Conservation (phyloP, 2,888 invertebrate genomes). For the Phania funesta region DNA sequence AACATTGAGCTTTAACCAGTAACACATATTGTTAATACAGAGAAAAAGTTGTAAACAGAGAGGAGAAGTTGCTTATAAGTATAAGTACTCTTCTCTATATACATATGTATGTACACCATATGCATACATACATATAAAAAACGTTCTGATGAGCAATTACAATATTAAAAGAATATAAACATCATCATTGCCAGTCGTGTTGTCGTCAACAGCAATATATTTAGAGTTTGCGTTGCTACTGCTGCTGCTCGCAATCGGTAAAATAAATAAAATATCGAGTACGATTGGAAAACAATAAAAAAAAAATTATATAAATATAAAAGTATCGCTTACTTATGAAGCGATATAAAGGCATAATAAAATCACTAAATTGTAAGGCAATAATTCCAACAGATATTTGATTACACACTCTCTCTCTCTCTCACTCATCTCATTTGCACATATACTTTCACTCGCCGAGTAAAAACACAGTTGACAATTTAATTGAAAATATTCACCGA, state of each 20-base stretch:
- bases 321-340: constrained; percentile 25
- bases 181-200: constrained; percentile 24
- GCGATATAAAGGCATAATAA: constrained; percentile 23
- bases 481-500: too few relatives aligned
- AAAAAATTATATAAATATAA: background rate
- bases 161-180: constrained; percentile 16
- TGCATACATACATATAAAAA: too few relatives aligned
- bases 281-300: background rate
- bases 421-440: background rate
- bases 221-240: constrained; percentile 1
- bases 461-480: background rate
- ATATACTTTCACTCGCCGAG: too few relatives aligned
- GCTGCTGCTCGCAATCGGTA: constrained; percentile 4
- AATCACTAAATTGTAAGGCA: constrained; percentile 6
- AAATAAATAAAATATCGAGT: constrained; percentile 12
- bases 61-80: constrained; percentile 28
- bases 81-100: too few relatives aligned
- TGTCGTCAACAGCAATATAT: constrained; percentile 22
- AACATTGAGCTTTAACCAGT: constrained; percentile 64
- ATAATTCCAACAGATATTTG: background rate
- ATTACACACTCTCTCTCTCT: background rate
- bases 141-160: background rate
- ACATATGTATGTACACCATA: too few relatives aligned
- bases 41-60: constrained; percentile 38
- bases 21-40: constrained; percentile 8